phyloP scores from a whole-genome alignment of 2,113 vertebrate genomes.

The Grammomys surdaster region DNA sequence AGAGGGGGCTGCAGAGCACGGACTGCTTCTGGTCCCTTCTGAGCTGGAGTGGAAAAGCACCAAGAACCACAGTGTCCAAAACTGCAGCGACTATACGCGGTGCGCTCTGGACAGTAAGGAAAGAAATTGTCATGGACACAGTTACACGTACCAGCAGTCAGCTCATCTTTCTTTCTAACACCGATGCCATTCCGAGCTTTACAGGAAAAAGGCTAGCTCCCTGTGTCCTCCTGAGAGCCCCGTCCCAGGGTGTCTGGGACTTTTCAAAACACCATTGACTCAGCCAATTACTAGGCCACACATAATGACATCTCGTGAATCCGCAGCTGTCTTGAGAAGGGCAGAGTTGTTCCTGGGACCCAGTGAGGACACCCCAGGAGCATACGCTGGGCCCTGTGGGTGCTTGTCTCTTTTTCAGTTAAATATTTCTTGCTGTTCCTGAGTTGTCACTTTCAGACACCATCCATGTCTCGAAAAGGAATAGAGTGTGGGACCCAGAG shows the following conservation, averaged over 20 bases:
- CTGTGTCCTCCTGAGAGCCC: not conserved
- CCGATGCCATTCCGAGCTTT: not conserved
- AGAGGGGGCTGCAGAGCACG: rapidly evolving
- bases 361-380: not conserved
- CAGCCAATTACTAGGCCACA: not conserved
- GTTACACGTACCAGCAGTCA: slow-evolving; percentile 20
- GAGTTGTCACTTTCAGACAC: rapidly evolving
- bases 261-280: not conserved
- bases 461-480: not conserved
- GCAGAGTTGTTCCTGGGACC: too few relatives aligned
- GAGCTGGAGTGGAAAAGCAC: not conserved
- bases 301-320: not conserved
- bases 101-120: not conserved
- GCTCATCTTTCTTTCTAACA: not conserved
- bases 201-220: not conserved
- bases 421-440: not conserved
- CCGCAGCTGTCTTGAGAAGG: not conserved
- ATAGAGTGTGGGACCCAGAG: rapidly evolving
- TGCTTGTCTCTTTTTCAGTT: not conserved
- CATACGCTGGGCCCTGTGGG: rapidly evolving
- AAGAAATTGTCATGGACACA: not conserved
- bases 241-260: not conserved
- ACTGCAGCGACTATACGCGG: not conserved
- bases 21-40: not conserved
- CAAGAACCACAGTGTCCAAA: not conserved